Conservation (phyloP, 2,888 invertebrate genomes). For the Eueremaeus valkanovi region DNA sequence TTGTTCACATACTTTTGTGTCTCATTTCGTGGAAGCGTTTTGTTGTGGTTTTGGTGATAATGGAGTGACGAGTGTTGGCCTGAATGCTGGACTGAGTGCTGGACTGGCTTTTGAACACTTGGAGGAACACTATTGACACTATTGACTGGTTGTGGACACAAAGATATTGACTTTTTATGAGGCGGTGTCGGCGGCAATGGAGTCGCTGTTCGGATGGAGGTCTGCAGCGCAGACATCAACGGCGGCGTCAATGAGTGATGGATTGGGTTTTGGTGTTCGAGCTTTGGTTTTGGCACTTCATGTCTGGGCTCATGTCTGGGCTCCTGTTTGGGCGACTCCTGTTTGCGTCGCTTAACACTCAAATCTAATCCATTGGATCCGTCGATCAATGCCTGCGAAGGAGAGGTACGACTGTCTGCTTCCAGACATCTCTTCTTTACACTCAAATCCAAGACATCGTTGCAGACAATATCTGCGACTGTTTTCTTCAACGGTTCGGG, state of each 20-base stretch:
- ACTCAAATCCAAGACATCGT: constrained; percentile 47
- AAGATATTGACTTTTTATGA: no score
- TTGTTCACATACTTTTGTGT: constrained; percentile 13
- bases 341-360: constrained; percentile 31
- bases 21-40: constrained; percentile 6
- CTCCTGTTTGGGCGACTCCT: background rate
- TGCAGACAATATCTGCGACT: background rate
- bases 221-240: background rate
- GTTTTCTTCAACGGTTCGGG: background rate
- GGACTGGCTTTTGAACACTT: constrained; percentile 1
- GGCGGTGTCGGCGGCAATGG: background rate
- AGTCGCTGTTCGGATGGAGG: background rate
- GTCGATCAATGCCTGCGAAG: constrained; percentile 26
- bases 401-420: constrained; percentile 39
- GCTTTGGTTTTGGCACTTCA: constrained; percentile 26
- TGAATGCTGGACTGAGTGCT: no score
- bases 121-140: constrained; percentile 13
- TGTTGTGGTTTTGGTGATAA: background rate
- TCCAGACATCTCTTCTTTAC: constrained; percentile 44
- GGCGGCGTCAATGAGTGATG: background rate
- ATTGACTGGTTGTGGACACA: constrained; percentile 7
- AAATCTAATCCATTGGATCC: constrained; percentile 30
- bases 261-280: background rate
- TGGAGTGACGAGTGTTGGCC: no score
- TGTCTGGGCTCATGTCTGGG: no score